These are phyloP conservation scores for Catocala nupta DNA, from an alignment of 2,888 invertebrate genomes.

Conservation along the genomic window DNA sequence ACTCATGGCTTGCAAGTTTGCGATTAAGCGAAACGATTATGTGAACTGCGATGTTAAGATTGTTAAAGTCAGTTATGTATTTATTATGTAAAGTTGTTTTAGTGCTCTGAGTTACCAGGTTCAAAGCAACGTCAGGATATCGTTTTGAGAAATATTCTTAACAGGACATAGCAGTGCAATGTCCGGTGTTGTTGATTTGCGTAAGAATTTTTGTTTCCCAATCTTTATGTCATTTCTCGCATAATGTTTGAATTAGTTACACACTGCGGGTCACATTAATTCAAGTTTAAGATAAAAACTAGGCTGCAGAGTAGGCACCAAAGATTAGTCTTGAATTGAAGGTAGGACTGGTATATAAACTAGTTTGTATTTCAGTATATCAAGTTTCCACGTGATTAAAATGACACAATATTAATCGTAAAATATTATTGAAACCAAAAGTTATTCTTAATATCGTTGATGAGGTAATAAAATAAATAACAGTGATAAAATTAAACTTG, in stretches of 20 bases:
- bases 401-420: too few species aligned
- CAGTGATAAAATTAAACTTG: too few species aligned
- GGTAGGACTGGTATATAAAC: too few species aligned
- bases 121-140: slow-evolving; percentile 15
- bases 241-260: too few species aligned
- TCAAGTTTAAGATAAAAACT: too few species aligned
- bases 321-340: too few species aligned
- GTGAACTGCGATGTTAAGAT: slow-evolving; percentile 41
- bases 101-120: slow-evolving; percentile 14
- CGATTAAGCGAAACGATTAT: slow-evolving; percentile 48
- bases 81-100: slow-evolving; percentile 47
- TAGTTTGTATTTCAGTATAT: too few species aligned
- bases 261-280: too few species aligned
- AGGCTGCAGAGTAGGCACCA: too few species aligned
- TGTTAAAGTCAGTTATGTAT: slow-evolving; percentile 31
- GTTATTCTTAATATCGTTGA: background rate
- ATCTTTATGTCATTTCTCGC: slow-evolving; percentile 28
- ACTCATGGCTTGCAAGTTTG: slow-evolving; percentile 29
- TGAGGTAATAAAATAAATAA: background rate
- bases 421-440: slow-evolving; percentile 6
- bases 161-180: background rate
- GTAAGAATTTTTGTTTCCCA: slow-evolving; percentile 10
- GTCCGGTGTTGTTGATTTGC: slow-evolving; percentile 11
- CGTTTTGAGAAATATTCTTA: slow-evolving; percentile 11
- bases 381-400: too few species aligned